phyloP scores from a whole-genome alignment of 2,888 invertebrate genomes.

The Macroteleia sp. region DNA sequence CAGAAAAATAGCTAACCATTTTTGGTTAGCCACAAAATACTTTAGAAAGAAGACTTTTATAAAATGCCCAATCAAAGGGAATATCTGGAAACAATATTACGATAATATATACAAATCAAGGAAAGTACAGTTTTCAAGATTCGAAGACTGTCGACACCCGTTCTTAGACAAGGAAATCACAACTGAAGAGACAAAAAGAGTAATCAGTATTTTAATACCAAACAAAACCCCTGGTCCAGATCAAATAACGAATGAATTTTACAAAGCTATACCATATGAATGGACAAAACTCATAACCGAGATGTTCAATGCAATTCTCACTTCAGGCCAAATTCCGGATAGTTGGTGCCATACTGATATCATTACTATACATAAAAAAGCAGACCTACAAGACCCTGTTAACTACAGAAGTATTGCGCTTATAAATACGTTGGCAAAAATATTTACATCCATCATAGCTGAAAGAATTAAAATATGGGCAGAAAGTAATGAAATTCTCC shows the following conservation, averaged over 20 bases:
- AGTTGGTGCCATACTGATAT: constrained; percentile 23
- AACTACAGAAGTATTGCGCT: constrained; percentile 68
- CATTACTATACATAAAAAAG: constrained; percentile 55
- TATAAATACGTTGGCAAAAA: constrained; percentile 53
- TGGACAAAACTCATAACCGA: neutral
- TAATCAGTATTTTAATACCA: too few species aligned
- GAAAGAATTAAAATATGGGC: constrained; percentile 1
- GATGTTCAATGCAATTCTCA: constrained; percentile 31
- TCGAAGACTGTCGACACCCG: too few species aligned
- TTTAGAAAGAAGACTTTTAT: too few species aligned
- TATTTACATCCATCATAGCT: constrained; percentile 51
- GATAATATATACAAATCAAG: constrained; percentile 6
- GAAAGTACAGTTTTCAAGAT: constrained; percentile 23
- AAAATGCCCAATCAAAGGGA: too few species aligned
- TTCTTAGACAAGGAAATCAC: too few species aligned
- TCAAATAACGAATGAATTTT: too few species aligned
- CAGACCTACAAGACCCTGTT: constrained; percentile 33
- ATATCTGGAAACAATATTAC: too few species aligned
- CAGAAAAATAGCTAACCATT: neutral
- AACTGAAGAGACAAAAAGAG: too few species aligned
- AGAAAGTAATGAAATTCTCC: constrained; percentile 50
- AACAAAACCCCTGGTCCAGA: too few species aligned
- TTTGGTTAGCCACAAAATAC: neutral
- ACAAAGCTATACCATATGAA: too few species aligned
- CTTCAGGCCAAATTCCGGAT: constrained; percentile 6